Base-by-base conservation (phyloP, 2,888 invertebrate genomes). In the Troilus luridus region DNA sequence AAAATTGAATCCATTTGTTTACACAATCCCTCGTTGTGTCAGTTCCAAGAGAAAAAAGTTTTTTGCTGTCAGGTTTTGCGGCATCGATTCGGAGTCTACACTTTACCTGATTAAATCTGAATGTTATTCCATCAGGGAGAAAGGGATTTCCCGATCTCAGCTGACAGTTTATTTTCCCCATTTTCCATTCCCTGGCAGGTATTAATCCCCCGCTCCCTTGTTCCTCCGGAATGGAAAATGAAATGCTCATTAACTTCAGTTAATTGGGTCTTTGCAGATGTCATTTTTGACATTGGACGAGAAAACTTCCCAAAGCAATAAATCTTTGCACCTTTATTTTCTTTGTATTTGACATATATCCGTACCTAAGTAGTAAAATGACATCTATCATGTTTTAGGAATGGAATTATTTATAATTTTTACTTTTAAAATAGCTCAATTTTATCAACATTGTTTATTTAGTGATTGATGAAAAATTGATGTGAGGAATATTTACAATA, bases 71-170 rank as follows among this genome's bases (percentile, higher is more conserved):
- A 77, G 72, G 41, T 77, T 41, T 41, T 27, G 27, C 2, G 17
- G 72, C 72, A 77, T 77, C 72, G 72, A 77, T 77, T 77, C 12
- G 72, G 7, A 41, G 27, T 41, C 72, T 77, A 27, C 72, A 77
- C 72, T 77, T 77, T 77, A 77, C 27, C 72, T 77, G 72, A 77
- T 77, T 77, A 77, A 77, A 77, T 77, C 72, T 77, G 72, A 77
- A 77, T 77, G 72, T 77, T 77, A 77, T 77, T 14, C 72, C 72
- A 77, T 19, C 72, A 41, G 27, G 24, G 67, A 24, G 19, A 27
- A 77, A 77, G 27, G 27, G 72, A 41, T 77, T 77, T 77, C 41
- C 72, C 72, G 41, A 77, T 41, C 27, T 41, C 72, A 41, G 72
- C 41, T 77, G 72, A 17, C 72, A 77, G 72, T 27, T 7, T 77